Percentiles rank a stretch among this genome's conserved stretches.
These are phyloP conservation scores for Silurus aristotelis DNA, from an alignment of 2,797 vertebrate genomes.

Conservation along the genomic window DNA sequence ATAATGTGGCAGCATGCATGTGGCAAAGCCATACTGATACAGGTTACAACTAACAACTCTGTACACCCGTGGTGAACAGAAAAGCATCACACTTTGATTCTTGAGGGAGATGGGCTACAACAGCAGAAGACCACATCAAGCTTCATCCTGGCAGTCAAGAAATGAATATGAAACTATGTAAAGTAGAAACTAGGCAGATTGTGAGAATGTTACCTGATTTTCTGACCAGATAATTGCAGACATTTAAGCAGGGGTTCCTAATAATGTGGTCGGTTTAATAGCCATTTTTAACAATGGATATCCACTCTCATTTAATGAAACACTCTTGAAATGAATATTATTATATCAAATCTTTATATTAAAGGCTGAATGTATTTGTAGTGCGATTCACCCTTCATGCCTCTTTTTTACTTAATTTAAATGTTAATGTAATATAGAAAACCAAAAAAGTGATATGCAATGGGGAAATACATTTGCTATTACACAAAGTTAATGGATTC, in stretches of 20 bases:
- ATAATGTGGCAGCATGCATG: neutral
- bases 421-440: conserved; percentile 7
- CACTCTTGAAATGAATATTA: neutral
- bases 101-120: neutral
- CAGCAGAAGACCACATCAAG: neutral
- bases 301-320: neutral
- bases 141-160: neutral
- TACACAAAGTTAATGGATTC: neutral
- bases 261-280: too few species aligned
- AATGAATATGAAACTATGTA: neutral
- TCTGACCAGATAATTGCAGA: neutral
- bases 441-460: neutral
- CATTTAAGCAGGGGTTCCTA: neutral
- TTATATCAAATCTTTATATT: neutral
- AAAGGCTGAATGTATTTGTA: neutral
- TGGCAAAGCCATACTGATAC: neutral
- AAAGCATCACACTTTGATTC: neutral
- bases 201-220: neutral
- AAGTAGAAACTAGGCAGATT: too few species aligned
- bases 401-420: neutral
- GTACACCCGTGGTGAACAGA: neutral
- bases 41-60: neutral
- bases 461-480: conserved; percentile 1
- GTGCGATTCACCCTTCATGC: neutral
- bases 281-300: neutral